These are phyloP conservation scores for Zosterops borbonicus DNA, from an alignment of 2,113 vertebrate species.

Conservation along the genomic window DNA sequence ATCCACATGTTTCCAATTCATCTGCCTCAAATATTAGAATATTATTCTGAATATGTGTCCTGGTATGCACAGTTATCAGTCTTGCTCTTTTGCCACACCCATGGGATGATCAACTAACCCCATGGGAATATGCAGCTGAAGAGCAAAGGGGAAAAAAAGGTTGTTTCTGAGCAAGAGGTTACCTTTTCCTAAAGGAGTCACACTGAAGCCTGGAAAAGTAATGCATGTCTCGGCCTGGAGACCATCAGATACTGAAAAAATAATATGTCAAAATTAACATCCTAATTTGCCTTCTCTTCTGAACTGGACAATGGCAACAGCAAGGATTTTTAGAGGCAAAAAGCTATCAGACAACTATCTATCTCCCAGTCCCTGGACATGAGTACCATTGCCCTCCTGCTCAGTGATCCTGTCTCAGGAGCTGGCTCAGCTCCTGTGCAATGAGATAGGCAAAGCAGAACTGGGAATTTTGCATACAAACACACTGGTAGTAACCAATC, in stretches of 20 bases:
- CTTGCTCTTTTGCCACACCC: slow-evolving; percentile 7
- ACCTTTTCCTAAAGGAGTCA: neutral
- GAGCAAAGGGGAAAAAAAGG: neutral
- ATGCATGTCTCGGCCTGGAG: neutral
- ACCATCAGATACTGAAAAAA: neutral
- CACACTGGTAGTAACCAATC: fast-evolving
- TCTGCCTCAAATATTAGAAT: neutral
- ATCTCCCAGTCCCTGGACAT: fast-evolving
- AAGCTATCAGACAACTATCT: neutral
- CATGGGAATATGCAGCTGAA: neutral
- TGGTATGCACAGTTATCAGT: neutral
- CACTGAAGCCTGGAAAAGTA: neutral
- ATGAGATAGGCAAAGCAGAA: neutral
- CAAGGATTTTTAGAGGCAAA: neutral
- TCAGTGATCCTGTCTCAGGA: neutral
- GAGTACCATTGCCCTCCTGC: neutral
- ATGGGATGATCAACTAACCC: neutral
- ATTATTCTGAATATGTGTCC: neutral
- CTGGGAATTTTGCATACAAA: neutral
- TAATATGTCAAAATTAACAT: neutral
- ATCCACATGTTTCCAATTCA: slow-evolving; percentile 2
- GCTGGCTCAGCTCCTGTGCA: neutral
- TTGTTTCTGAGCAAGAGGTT: neutral
- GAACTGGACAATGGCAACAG: neutral
- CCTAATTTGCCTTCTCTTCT: neutral